Percentiles rank a stretch among this genome's conserved stretches.
Conservation (phyloP, 2,113 vertebrate species). For the human region DNA sequence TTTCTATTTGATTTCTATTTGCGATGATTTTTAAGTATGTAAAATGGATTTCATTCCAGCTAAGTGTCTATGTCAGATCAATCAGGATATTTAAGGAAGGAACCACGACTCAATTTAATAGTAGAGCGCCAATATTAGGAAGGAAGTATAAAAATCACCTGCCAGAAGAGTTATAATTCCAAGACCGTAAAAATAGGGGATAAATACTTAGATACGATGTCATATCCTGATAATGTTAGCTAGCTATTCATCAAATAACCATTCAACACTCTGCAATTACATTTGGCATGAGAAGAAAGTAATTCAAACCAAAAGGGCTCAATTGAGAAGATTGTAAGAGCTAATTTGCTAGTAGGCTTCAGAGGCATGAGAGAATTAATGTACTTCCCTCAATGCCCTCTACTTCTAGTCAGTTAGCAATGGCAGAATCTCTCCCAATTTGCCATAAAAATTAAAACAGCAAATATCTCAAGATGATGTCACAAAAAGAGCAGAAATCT, state of each 20-base stretch:
- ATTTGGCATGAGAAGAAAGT: not conserved
- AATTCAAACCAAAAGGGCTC: not conserved
- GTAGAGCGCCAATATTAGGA: not conserved
- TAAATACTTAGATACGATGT: not conserved
- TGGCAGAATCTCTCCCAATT: not conserved
- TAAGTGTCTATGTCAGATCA: not conserved
- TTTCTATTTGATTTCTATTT: not conserved
- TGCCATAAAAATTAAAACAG: not conserved
- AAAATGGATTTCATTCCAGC: not conserved
- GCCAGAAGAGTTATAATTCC: not conserved
- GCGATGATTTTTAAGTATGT: not conserved
- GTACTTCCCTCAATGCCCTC: not conserved
- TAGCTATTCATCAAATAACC: not conserved
- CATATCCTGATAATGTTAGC: not conserved
- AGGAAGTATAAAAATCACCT: not conserved
- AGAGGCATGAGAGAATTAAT: not conserved
- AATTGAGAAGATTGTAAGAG: not conserved
- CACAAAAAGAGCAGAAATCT: not conserved
- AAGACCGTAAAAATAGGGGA: not conserved
- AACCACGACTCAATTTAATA: not conserved
- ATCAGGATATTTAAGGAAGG: not conserved
- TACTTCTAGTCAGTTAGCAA: not conserved
- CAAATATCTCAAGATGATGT: not conserved
- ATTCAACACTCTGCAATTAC: not conserved
- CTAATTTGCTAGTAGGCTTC: not conserved